Percentiles rank a stretch among this genome's conserved stretches.
Evolutionary conservation across 1,140 invertebrate species (phyloP).

Genomic region (Drosophila truncata): DNA sequence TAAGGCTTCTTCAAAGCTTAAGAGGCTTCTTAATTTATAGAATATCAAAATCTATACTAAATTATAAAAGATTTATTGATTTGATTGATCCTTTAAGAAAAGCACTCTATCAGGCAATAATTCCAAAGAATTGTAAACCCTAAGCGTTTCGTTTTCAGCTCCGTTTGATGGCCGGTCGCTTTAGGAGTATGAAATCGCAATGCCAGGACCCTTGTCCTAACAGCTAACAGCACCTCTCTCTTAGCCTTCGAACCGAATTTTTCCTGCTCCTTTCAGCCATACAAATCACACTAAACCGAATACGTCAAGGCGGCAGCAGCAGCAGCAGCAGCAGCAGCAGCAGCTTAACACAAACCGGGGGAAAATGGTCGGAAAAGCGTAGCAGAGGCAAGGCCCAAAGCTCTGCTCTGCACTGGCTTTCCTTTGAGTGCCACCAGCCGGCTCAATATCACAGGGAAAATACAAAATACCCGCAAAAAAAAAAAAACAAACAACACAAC

Average conservation of each 20-base stretch:
- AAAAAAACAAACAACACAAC: slow-evolving; percentile 60
- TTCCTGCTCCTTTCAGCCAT: slow-evolving; percentile 29
- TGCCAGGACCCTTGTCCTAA: slow-evolving; percentile 5
- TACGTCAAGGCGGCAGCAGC: slow-evolving; percentile 67
- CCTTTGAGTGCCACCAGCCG: slow-evolving; percentile 71
- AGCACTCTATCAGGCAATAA: too few relatives aligned
- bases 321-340: slow-evolving; percentile 33
- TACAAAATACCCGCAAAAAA: slow-evolving; percentile 74
- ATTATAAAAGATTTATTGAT: too few relatives aligned
- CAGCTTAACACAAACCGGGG: slow-evolving; percentile 35
- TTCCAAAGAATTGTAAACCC: neutral
- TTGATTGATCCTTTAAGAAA: too few relatives aligned
- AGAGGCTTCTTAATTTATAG: neutral
- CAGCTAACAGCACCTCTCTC: neutral
- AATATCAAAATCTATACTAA: neutral
- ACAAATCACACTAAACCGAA: slow-evolving; percentile 80
- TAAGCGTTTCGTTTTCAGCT: slow-evolving; percentile 78
- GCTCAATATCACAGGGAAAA: slow-evolving; percentile 58
- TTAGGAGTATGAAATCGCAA: slow-evolving; percentile 59
- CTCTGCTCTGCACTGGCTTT: slow-evolving; percentile 58
- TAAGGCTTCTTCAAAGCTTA: neutral
- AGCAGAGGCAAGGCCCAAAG: neutral
- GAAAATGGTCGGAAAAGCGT: slow-evolving; percentile 14
- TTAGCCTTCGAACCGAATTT: neutral
- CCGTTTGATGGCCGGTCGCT: slow-evolving; percentile 66